Conservation (phyloP, 2,113 vertebrate genomes). For the Gadus macrocephalus region DNA sequence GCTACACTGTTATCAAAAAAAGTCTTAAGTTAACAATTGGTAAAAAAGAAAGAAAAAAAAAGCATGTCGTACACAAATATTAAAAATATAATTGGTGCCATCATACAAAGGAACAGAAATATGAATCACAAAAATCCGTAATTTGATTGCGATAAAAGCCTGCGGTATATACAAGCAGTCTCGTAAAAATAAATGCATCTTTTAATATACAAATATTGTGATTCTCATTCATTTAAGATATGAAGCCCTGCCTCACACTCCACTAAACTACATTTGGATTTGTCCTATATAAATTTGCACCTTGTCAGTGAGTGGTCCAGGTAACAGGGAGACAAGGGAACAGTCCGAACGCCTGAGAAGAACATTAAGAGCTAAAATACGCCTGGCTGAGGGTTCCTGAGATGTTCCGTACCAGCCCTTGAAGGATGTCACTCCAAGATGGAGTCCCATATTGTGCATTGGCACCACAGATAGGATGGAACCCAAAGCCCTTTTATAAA, state of each 20-base stretch:
- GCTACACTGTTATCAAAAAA: no score
- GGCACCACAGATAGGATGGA: not conserved
- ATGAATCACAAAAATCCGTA: no score
- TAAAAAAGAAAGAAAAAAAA: no score
- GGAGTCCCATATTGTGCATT: conserved; percentile 16
- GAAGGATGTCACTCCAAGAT: not conserved
- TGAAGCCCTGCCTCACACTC: conserved; percentile 54
- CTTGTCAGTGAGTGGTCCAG: not conserved
- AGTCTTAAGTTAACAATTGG: not conserved
- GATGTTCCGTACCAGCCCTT: conserved; percentile 21
- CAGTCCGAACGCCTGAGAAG: conserved; percentile 1
- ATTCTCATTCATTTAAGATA: conserved; percentile 26
- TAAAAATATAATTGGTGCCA: not conserved
- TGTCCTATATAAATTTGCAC: conserved; percentile 9
- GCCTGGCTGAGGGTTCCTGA: conserved; percentile 58
- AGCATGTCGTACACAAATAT: not conserved
- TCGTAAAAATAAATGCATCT: conserved; percentile 38
- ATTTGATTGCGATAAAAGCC: not conserved
- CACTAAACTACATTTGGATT: not conserved
- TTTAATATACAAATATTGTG: conserved; percentile 38
- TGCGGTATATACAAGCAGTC: conserved; percentile 48
- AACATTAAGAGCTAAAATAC: conserved; percentile 34
- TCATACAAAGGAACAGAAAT: not conserved
- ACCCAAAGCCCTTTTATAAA: no score
- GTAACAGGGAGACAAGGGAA: conserved; percentile 8